Evolutionary conservation across 2,888 invertebrate species (phyloP).

Genomic region (Pediacus dermestoides): DNA sequence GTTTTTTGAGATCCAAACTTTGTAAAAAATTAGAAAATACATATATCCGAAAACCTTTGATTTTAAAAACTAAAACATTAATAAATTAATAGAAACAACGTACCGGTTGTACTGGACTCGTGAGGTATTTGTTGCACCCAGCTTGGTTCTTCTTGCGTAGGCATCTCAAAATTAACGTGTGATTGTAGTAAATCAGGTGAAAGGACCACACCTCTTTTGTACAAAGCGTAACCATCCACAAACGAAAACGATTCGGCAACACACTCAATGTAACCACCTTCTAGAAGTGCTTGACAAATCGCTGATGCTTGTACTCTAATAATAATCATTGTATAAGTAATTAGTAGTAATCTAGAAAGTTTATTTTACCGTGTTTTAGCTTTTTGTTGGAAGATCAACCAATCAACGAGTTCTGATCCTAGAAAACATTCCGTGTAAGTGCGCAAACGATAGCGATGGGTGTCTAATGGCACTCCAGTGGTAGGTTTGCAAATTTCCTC

Average conservation of each 20-base stretch:
- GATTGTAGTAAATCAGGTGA: conserved; percentile 38
- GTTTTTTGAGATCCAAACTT: too few relatives aligned
- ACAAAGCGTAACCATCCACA: conserved; percentile 51
- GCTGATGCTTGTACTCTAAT: conserved; percentile 69
- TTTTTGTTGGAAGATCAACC: conserved; percentile 75
- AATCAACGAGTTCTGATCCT: conserved; percentile 78
- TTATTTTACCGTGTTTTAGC: conserved; percentile 64
- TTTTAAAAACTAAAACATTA: conserved; percentile 5
- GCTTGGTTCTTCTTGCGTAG: conserved; percentile 56
- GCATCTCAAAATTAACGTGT: conserved; percentile 40
- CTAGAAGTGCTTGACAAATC: conserved; percentile 74
- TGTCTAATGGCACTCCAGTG: conserved; percentile 58
- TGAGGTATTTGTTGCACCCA: conserved; percentile 55
- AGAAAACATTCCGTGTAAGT: conserved; percentile 73
- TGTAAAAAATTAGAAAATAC: too few relatives aligned
- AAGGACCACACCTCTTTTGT: conserved; percentile 48
- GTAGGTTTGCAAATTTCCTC: conserved; percentile 54
- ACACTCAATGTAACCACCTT: conserved; percentile 71
- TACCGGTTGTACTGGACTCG: conserved; percentile 38
- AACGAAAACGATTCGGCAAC: conserved; percentile 55
- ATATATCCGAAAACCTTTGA: too few relatives aligned
- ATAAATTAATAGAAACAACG: conserved; percentile 1
- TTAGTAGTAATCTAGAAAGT: conserved; percentile 6
- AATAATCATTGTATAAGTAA: too few relatives aligned
- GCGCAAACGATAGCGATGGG: conserved; percentile 67